A percentile compares a stretch with the other conserved stretches of the same genome.
Conservation (phyloP, 2,113 vertebrate species). For the Actenoides lindsayi region DNA sequence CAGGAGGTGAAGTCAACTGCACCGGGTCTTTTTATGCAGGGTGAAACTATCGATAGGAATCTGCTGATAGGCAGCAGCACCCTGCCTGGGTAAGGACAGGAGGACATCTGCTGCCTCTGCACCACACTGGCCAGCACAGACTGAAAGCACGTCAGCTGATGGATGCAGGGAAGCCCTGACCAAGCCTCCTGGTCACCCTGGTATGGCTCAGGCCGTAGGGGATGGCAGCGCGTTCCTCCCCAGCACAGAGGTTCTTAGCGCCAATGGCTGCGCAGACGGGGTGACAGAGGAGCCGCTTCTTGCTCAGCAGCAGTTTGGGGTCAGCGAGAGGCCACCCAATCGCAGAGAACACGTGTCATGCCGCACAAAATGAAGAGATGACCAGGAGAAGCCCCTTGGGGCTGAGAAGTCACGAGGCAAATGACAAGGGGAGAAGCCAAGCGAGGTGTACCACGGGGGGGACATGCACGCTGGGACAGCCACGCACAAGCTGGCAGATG, state of each 20-base stretch:
- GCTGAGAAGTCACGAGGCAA: background rate
- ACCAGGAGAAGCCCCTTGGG: background rate
- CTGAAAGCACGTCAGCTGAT: background rate
- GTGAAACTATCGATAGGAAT: background rate
- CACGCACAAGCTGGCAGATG: background rate
- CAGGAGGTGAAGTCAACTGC: background rate
- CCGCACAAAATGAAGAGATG: background rate
- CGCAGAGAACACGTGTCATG: accelerated
- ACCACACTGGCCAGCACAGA: background rate
- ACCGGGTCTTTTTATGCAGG: background rate
- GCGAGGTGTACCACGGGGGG: background rate
- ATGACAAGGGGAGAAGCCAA: background rate
- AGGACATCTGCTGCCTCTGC: accelerated
- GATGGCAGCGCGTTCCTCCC: background rate
- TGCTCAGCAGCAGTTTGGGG: background rate
- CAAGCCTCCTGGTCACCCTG: background rate
- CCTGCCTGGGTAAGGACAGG: background rate
- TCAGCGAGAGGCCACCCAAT: background rate
- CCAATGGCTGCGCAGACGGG: accelerated
- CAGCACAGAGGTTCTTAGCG: background rate
- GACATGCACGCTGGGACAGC: background rate
- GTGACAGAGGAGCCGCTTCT: background rate
- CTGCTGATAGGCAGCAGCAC: background rate
- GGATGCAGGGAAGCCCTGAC: background rate
- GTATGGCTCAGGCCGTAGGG: background rate